Conservation (phyloP, 1,140 invertebrate genomes). For the Drosophila littoralis region DNA sequence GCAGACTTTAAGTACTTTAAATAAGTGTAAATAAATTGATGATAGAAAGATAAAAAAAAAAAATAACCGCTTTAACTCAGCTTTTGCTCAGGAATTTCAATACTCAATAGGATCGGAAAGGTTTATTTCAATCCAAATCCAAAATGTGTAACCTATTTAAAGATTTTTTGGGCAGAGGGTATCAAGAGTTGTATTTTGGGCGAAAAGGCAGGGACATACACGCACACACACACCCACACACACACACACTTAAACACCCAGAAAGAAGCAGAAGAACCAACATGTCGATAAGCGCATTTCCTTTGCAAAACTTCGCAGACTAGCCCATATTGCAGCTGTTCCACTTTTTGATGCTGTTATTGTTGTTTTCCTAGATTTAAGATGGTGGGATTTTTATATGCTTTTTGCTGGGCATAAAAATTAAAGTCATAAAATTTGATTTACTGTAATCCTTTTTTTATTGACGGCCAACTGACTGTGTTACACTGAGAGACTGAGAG, state of each 20-base stretch:
- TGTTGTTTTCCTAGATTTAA: background rate
- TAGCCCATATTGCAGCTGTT: conserved; percentile 32
- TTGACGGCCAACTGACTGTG: conserved; percentile 2
- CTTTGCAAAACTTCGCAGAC: conserved; percentile 62
- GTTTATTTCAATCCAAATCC: too few species aligned
- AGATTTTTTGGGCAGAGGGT: too few species aligned
- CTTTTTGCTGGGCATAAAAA: conserved; percentile 7
- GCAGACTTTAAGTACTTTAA: background rate
- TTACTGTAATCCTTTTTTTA: conserved; percentile 15
- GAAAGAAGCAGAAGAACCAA: conserved; percentile 28
- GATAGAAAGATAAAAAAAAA: too few species aligned
- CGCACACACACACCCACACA: conserved; percentile 2
- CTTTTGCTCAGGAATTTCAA: too few species aligned
- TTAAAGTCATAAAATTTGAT: conserved; percentile 35
- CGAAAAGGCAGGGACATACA: background rate
- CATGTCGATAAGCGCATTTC: conserved; percentile 57
- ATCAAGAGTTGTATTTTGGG: too few species aligned
- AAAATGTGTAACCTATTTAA: too few species aligned
- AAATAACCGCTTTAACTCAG: too few species aligned
- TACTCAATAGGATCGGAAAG: too few species aligned
- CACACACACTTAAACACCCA: background rate
- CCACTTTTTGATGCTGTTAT: conserved; percentile 10
- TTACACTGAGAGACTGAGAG: background rate
- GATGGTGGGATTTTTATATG: conserved; percentile 1
- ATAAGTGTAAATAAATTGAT: too few species aligned